Evolutionary conservation across 2,113 vertebrate genomes (phyloP).

Genomic region (Eptesicus fuscus): DNA sequence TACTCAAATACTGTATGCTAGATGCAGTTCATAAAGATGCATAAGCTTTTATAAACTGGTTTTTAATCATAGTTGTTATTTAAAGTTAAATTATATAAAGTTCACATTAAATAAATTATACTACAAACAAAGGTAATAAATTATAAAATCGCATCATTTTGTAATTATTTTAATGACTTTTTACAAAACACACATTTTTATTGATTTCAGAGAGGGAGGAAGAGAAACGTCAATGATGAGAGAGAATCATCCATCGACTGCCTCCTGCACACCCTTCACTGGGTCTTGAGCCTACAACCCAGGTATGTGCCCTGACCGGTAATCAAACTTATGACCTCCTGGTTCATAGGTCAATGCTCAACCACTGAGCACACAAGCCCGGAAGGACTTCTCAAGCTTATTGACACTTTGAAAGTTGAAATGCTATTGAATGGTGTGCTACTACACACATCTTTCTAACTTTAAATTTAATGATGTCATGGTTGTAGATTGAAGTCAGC

Average conservation of each 20-base stretch:
- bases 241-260: too few relatives aligned
- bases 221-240: too few relatives aligned
- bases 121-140: background rate
- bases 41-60: background rate
- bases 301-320: too few relatives aligned
- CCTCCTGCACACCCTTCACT: too few relatives aligned
- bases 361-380: too few relatives aligned
- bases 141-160: background rate
- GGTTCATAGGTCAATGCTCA: too few relatives aligned
- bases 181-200: background rate
- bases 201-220: too few relatives aligned
- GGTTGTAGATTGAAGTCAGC: background rate
- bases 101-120: constrained; percentile 5
- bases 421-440: background rate
- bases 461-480: background rate
- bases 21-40: background rate
- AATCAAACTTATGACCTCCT: too few relatives aligned
- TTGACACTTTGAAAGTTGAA: background rate
- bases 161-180: background rate
- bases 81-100: background rate
- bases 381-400: background rate
- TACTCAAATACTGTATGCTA: background rate
- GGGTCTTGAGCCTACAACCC: too few relatives aligned
- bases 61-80: background rate
- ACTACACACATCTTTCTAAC: background rate